A percentile compares a stretch with the other conserved stretches of the same genome.
Conservation (phyloP, 2,113 vertebrate species). For the Aldabrachelys gigantea region DNA sequence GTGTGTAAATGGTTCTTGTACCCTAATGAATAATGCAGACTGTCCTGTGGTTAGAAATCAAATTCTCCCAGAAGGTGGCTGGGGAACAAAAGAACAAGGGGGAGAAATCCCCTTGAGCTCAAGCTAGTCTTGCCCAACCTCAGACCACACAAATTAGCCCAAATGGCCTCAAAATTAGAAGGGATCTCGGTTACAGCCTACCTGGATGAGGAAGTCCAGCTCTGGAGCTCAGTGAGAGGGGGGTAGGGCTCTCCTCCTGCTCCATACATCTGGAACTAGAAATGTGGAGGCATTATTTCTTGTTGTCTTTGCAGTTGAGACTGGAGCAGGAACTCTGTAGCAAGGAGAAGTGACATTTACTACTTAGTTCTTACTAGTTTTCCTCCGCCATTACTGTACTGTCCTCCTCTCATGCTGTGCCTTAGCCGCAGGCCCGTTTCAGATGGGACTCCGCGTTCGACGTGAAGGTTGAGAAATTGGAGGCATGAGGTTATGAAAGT, state of each 20-base stretch:
- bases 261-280: background rate
- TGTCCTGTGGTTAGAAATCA: background rate
- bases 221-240: background rate
- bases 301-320: background rate
- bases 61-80: background rate
- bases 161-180: background rate
- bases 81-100: background rate
- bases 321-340: background rate
- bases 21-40: background rate
- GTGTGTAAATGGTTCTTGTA: background rate
- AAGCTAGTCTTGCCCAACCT: background rate
- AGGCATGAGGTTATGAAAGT: background rate
- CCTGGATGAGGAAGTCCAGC: background rate
- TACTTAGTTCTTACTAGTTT: background rate
- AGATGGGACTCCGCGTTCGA: background rate
- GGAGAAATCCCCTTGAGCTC: background rate
- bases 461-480: background rate
- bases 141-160: background rate
- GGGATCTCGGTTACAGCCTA: background rate
- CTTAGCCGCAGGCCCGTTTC: background rate
- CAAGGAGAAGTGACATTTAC: background rate
- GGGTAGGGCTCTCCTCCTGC: background rate
- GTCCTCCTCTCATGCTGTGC: background rate
- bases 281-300: background rate
- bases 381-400: background rate